phyloP scores from a whole-genome alignment of 2,888 invertebrate genomes.

The Tromatobia lineatoria region DNA sequence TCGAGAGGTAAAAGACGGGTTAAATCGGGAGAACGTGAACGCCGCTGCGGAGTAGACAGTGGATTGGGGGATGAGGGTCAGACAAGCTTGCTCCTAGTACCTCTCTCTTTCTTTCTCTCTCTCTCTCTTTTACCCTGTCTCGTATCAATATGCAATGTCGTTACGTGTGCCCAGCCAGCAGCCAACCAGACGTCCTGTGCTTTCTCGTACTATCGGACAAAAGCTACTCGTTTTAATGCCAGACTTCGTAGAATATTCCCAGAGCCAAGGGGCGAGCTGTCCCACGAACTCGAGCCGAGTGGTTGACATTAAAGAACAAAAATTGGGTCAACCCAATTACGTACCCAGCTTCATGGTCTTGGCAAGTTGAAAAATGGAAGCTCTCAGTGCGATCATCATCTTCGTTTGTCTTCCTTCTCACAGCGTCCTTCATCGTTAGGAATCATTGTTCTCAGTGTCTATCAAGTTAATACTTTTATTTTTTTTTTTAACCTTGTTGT shows the following conservation, averaged over 20 bases:
- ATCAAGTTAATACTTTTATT: slow-evolving; percentile 5
- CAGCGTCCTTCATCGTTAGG: slow-evolving; percentile 50
- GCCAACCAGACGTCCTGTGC: slow-evolving; percentile 5
- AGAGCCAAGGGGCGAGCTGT: slow-evolving; percentile 35
- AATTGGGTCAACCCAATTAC: slow-evolving; percentile 75
- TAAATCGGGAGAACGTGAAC: slow-evolving; percentile 21
- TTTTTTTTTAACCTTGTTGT: background rate
- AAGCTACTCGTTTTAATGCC: slow-evolving; percentile 69
- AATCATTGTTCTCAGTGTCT: slow-evolving; percentile 56
- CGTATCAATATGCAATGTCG: slow-evolving; percentile 54
- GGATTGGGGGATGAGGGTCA: slow-evolving; percentile 8
- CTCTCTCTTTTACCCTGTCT: slow-evolving; percentile 3
- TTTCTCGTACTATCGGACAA: slow-evolving; percentile 26
- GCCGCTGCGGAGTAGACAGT: slow-evolving; percentile 10
- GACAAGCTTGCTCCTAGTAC: slow-evolving; percentile 6
- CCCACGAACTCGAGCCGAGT: slow-evolving; percentile 28
- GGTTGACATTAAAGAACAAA: slow-evolving; percentile 70
- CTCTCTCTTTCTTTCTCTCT: background rate
- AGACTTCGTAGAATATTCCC: slow-evolving; percentile 70
- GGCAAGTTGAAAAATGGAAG: slow-evolving; percentile 42
- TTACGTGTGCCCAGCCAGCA: slow-evolving; percentile 20
- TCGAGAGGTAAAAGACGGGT: slow-evolving; percentile 21
- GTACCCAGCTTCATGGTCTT: slow-evolving; percentile 67
- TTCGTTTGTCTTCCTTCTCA: slow-evolving; percentile 50
- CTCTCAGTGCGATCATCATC: slow-evolving; percentile 58